These are phyloP conservation scores for Maniola hyperantus DNA, from an alignment of 2,888 invertebrate genomes.

Conservation along the genomic window DNA sequence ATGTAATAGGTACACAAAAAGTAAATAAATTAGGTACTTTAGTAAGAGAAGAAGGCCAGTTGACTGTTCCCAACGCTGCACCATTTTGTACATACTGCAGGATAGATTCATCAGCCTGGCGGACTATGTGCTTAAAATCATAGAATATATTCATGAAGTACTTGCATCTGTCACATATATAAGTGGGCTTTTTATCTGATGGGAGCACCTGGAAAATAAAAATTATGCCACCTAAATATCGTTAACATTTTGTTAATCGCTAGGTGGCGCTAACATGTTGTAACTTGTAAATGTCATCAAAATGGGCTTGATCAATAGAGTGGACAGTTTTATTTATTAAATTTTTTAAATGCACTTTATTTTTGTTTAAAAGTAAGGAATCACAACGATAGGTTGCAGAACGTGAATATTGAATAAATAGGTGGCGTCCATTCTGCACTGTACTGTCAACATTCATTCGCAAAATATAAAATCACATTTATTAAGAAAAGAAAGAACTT, in stretches of 20 bases:
- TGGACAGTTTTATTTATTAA: background rate
- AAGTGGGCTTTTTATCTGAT: conserved; percentile 88
- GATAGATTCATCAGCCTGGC: conserved; percentile 87
- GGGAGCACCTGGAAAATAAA: conserved; percentile 76
- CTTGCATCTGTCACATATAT: conserved; percentile 87
- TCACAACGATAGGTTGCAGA: conserved; percentile 42
- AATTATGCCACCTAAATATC: background rate
- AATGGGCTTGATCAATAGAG: conserved; percentile 16
- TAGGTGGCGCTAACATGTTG: conserved; percentile 43
- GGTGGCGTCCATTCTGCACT: conserved; percentile 43
- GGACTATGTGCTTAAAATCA: conserved; percentile 89
- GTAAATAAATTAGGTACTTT: conserved; percentile 56
- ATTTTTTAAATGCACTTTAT: background rate
- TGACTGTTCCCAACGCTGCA: conserved; percentile 77
- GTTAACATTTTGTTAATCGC: conserved; percentile 26
- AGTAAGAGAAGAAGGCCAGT: conserved; percentile 68
- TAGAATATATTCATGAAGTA: conserved; percentile 87
- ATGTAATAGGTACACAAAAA: background rate
- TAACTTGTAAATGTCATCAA: background rate
- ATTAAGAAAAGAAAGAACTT: conserved; percentile 29
- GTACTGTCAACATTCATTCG: conserved; percentile 3
- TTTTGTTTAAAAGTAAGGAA: conserved; percentile 28
- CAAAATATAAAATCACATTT: background rate
- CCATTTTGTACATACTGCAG: conserved; percentile 87
- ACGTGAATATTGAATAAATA: conserved; percentile 32